These are phyloP conservation scores for Sander lucioperca DNA, from an alignment of 2,113 vertebrate genomes.

Conservation along the genomic window DNA sequence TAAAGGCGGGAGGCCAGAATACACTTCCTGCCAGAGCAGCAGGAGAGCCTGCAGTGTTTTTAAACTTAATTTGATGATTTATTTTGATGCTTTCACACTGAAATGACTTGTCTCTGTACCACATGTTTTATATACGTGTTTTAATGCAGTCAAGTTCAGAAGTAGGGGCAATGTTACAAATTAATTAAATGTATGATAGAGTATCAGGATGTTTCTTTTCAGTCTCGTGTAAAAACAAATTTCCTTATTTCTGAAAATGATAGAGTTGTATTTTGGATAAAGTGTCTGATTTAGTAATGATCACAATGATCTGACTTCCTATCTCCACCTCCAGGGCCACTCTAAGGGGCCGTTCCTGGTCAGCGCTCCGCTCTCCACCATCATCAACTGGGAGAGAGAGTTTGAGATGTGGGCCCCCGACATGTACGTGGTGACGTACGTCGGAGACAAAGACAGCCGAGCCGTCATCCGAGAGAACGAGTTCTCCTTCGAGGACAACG, in stretches of 20 bases:
- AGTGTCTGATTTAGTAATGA: no score
- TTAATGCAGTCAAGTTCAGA: no score
- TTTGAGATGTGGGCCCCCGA: constrained; percentile 99
- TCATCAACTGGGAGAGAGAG: constrained; percentile 99
- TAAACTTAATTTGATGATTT: neutral
- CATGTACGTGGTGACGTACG: constrained; percentile 97
- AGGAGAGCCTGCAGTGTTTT: accelerated
- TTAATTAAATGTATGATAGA: no score
- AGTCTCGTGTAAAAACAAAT: no score
- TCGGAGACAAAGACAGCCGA: constrained; percentile 96
- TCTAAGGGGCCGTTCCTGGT: constrained; percentile 98
- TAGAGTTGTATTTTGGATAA: no score
- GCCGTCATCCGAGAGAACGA: constrained; percentile 98
- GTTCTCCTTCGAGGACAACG: constrained; percentile 98
- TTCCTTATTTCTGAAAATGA: no score
- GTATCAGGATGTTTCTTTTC: no score
- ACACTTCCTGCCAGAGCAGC: constrained; percentile 48
- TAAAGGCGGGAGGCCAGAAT: constrained; percentile 66
- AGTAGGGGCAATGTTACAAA: no score
- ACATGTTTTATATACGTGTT: no score
- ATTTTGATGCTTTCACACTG: neutral
- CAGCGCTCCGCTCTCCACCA: constrained; percentile 96
- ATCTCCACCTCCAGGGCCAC: constrained; percentile 86
- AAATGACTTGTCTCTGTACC: no score
- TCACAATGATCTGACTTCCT: no score